Percentiles rank a stretch among this genome's conserved stretches.
These are phyloP conservation scores for Argyresthia goedartella DNA, from an alignment of 2,888 invertebrate genomes.

Conservation along the genomic window DNA sequence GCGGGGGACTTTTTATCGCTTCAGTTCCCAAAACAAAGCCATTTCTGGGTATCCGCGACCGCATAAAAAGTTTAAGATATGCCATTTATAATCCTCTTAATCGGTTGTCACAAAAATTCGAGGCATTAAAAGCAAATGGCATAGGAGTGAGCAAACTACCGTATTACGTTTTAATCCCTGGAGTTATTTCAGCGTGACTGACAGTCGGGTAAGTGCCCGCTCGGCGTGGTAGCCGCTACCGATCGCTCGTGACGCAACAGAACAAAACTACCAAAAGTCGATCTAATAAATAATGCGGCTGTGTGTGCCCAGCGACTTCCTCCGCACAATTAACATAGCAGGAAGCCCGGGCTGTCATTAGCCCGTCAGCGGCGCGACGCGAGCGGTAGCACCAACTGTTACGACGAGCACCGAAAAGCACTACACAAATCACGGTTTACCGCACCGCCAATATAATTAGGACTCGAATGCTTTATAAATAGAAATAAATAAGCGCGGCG, in stretches of 20 bases:
- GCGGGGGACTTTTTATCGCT: not conserved
- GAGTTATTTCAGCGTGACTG: constrained; percentile 46
- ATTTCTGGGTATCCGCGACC: no score
- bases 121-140: constrained; percentile 52
- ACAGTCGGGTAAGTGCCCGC: constrained; percentile 54
- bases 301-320: constrained; percentile 53
- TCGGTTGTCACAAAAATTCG: constrained; percentile 31
- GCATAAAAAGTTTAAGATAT: not conserved
- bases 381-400: constrained; percentile 50
- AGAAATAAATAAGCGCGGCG: constrained; percentile 64
- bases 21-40: no score
- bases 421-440: constrained; percentile 47
- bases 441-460: constrained; percentile 52
- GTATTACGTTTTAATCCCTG: constrained; percentile 64
- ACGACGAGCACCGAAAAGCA: constrained; percentile 35
- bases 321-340: constrained; percentile 61
- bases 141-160: constrained; percentile 55
- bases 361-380: constrained; percentile 45
- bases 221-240: constrained; percentile 22
- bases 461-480: constrained; percentile 58
- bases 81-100: not conserved
- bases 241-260: constrained; percentile 35
- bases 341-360: constrained; percentile 66
- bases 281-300: constrained; percentile 59
- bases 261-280: constrained; percentile 45